A percentile compares a stretch with the other conserved stretches of the same genome.
phyloP scores from a whole-genome alignment of 2,797 vertebrate species.

The Tragopan temminckii region DNA sequence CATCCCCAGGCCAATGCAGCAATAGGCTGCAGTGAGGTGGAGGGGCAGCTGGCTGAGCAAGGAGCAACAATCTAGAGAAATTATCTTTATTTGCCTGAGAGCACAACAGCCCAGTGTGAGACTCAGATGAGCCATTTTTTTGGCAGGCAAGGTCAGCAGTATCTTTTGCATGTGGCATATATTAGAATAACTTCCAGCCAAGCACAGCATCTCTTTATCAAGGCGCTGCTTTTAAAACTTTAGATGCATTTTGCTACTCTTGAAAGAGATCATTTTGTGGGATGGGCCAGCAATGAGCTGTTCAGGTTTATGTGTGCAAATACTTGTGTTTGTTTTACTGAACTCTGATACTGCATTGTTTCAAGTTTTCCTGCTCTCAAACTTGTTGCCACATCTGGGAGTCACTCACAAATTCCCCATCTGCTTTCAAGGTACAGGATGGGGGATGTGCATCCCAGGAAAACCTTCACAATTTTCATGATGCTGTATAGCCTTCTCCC shows the following conservation, averaged over 20 bases:
- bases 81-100: conserved; percentile 39
- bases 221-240: not conserved
- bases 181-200: not conserved
- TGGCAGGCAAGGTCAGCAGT: not conserved
- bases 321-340: not conserved
- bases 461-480: not conserved
- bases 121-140: not conserved
- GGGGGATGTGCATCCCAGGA: not conserved
- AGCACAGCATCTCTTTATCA: not conserved
- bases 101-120: accelerated
- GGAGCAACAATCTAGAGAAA: conserved; percentile 19
- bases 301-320: not conserved
- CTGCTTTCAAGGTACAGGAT: not conserved
- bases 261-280: not conserved
- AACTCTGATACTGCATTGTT: not conserved
- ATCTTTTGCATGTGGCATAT: not conserved
- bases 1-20: not conserved
- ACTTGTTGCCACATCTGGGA: not conserved
- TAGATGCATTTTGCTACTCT: not conserved
- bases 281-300: not conserved
- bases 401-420: not conserved
- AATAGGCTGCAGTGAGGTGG: not conserved
- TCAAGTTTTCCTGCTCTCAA: not conserved
- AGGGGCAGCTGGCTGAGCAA: conserved; percentile 36
- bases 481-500: not conserved